Evolutionary conservation across 2,797 vertebrate species (phyloP).

Genomic region (Characodon lateralis): DNA sequence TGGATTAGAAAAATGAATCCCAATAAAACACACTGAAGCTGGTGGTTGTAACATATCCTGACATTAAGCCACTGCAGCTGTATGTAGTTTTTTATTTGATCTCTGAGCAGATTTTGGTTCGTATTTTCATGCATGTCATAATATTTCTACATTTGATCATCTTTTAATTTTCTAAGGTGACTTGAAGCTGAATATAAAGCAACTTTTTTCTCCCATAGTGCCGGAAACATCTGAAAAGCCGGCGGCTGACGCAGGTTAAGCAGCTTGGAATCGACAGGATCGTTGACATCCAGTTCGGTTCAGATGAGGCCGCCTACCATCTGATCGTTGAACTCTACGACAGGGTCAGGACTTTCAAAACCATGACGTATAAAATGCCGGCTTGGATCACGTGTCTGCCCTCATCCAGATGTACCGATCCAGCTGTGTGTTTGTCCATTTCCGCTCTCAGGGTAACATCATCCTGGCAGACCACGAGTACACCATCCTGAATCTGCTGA

Average conservation of each 20-base stretch:
- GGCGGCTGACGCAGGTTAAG: slow-evolving; percentile 86
- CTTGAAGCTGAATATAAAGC: not conserved
- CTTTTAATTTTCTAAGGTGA: not conserved
- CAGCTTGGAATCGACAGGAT: slow-evolving; percentile 95
- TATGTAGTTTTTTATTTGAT: not conserved
- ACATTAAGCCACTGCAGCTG: not conserved
- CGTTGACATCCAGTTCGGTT: slow-evolving; percentile 96
- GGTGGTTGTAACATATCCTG: not conserved
- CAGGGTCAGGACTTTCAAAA: slow-evolving; percentile 82
- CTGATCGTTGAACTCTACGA: slow-evolving; percentile 96
- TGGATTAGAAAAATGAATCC: too few relatives aligned
- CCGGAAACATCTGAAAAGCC: slow-evolving; percentile 91
- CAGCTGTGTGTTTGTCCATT: not conserved
- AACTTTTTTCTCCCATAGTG: slow-evolving; percentile 78
- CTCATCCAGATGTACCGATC: not conserved
- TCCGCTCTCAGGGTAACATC: slow-evolving; percentile 88
- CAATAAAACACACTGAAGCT: not conserved
- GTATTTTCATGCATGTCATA: not conserved
- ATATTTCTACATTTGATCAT: not conserved
- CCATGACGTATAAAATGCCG: not conserved
- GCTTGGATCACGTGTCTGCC: not conserved
- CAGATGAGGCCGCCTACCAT: slow-evolving; percentile 94
- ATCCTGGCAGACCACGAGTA: slow-evolving; percentile 93
- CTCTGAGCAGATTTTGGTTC: not conserved
- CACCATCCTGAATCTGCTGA: slow-evolving; percentile 92